These are phyloP conservation scores for Hetaerina americana DNA, from an alignment of 1,140 invertebrate species.

Conservation along the genomic window DNA sequence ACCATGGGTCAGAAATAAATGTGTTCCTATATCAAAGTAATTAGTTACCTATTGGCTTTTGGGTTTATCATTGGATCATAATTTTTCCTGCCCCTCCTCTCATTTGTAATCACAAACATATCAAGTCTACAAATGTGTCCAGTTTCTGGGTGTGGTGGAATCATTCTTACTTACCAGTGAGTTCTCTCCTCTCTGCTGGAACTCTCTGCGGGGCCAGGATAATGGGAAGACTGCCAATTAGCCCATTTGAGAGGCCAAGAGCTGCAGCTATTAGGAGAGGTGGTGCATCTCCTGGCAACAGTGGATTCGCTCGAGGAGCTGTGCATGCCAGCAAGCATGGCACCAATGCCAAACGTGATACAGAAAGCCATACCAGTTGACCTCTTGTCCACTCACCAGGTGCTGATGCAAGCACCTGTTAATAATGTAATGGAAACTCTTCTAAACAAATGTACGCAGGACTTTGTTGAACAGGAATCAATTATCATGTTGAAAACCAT, in stretches of 20 bases:
- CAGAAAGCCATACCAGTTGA: constrained; percentile 56
- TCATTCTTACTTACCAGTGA: constrained; percentile 40
- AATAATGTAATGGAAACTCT: too few species aligned
- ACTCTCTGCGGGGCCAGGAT: constrained; percentile 75
- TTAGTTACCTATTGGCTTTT: too few species aligned
- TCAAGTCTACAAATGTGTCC: background rate
- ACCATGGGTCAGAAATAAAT: too few species aligned
- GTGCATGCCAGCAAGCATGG: constrained; percentile 69
- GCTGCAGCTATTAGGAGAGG: constrained; percentile 43
- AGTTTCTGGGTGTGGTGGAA: background rate
- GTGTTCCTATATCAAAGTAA: too few species aligned
- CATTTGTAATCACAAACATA: background rate
- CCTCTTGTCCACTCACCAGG: constrained; percentile 65
- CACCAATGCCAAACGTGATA: constrained; percentile 54
- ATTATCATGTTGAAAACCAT: too few species aligned
- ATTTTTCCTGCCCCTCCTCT: too few species aligned
- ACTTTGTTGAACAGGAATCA: too few species aligned
- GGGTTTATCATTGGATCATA: too few species aligned
- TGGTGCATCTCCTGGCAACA: constrained; percentile 53
- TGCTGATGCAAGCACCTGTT: constrained; percentile 65
- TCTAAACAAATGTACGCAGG: too few species aligned
- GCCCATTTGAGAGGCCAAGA: constrained; percentile 71
- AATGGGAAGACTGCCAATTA: constrained; percentile 82
- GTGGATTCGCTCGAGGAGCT: constrained; percentile 52
- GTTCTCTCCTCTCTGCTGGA: constrained; percentile 56